Base-by-base conservation (phyloP, 2,888 invertebrate species). In the Pharmacophagus antenor region DNA sequence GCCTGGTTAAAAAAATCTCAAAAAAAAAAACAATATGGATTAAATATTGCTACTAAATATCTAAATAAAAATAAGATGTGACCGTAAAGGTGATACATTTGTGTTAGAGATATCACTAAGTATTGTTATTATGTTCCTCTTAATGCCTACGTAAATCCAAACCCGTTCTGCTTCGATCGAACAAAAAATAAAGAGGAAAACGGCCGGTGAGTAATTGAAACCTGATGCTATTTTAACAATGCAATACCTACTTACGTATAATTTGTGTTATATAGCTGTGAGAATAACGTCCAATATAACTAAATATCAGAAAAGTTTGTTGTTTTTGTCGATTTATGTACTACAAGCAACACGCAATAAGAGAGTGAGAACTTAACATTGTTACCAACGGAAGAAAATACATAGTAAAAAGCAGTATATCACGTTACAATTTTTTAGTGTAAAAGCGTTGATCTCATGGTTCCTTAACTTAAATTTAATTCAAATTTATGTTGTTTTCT, bases 201-300 rank as follows among this genome's bases (percentile, higher is more conserved):
- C 61, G 47, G n/a, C 47, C 62, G 60, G 64, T 66, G 68, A 69
- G 65, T 68, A 68, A 70, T 66, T 37, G 31, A 57, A 37, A 51
- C 22, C 44, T 58, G 37, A 47, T 21, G 58, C 22, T 58, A 48
- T 53, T 48, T 42, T 12, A 57, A 46, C 58, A 52, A 50, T 51
- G 51, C 51, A 58, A 23, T 56, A 48, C 23, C 31, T 47, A 53
- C 48, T 21, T 47, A 53, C 47, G 46, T 22, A 44, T 47, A 46
- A 47, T 47, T 25, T 47, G 17, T 53, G 41, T 53, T 47, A 31
- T 53, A 41, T 21, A 48, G 12, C 41, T 41, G 42, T 17, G 44
- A 17, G 10, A 27, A 44, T 25, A 44, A 10, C 20, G 52, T 51
- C 22, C n/a, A 42, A 22, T 52, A 5, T 21, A 22, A 52, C 7